Base-by-base conservation (phyloP, 2,888 invertebrate species). In the Acanthoscelides obtectus region DNA sequence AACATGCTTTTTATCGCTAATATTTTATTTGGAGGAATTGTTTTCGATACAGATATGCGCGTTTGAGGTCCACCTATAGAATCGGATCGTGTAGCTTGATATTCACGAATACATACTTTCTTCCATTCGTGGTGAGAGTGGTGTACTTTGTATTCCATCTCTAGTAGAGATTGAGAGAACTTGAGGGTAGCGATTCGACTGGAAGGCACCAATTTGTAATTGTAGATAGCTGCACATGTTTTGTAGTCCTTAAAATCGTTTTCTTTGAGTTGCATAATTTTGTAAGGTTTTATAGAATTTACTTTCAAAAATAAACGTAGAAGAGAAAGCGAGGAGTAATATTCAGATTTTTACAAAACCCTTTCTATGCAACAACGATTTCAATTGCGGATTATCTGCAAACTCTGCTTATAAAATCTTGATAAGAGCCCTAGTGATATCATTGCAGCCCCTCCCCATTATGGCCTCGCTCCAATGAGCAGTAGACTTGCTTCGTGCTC, bases 401-500 rank as follows among this genome's bases (percentile, higher is more conserved):
- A 69, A 69, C n/a, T 63, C 69, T 17, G 20, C 63, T 17, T 68
- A 71, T 68, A 80, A 74, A 71, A 80, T 80, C 74, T 77, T 75
- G 22, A 74, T 64, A 64, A 79, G 69, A 66, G 78, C 76, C 73
- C 77, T 79, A 65, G 77, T 77, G 68, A 77, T 73, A 73, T 77
- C 75, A 69, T 77, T 80, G 25, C 76, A 79, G 67, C 72, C 70
- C 77, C 77, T 75, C 22, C 80, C 77, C 74, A 76, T 78, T 68
- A 75, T 70, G 45, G 66, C 70, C 72, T 80, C 80, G 69, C 66
- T 72, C 79, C 77, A 80, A 69, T 78, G 21, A 68, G 77, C 75
- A 80, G 71, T 80, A 80, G 20, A 78, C 77, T 75, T 78, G 76
- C 72, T 80, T 78, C 27, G 74, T 75, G 70, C 71, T 76, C 66